Evolutionary conservation across 2,888 invertebrate species (phyloP).

Genomic region (Physocephala rufipes): DNA sequence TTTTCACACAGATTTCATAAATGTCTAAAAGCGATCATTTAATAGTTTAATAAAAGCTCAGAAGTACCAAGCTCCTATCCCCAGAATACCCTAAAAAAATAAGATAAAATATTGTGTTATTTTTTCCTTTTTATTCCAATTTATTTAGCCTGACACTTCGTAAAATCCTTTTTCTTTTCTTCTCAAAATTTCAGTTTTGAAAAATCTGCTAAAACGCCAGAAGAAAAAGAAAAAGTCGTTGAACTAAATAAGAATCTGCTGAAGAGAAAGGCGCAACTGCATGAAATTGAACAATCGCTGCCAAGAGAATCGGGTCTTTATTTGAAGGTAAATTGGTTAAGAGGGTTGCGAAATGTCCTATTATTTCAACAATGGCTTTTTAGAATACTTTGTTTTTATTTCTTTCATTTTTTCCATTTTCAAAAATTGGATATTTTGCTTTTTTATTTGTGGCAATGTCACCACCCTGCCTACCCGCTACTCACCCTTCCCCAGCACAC

Average conservation of each 20-base stretch:
- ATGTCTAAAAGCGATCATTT: too few relatives aligned
- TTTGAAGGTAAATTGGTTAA: conserved; percentile 68
- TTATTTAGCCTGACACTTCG: conserved; percentile 26
- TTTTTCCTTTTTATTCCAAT: conserved; percentile 17
- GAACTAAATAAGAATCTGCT: conserved; percentile 81
- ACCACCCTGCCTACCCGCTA: too few relatives aligned
- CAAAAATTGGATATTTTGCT: too few relatives aligned
- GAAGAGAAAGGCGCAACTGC: conserved; percentile 84
- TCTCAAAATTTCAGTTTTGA: conserved; percentile 52
- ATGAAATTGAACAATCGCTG: conserved; percentile 91
- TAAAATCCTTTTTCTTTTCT: not conserved
- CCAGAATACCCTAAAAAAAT: too few relatives aligned
- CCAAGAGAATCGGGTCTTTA: conserved; percentile 94
- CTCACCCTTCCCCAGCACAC: too few relatives aligned
- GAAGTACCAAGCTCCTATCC: too few relatives aligned
- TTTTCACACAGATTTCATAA: too few relatives aligned
- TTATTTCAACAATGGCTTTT: too few relatives aligned
- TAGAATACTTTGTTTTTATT: not conserved
- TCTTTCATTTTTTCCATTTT: not conserved
- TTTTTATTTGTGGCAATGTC: conserved; percentile 26
- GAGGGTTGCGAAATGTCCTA: too few relatives aligned
- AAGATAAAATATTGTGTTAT: too few relatives aligned
- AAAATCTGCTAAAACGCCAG: conserved; percentile 56
- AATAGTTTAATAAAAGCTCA: too few relatives aligned
- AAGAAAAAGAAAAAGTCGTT: conserved; percentile 70